Conservation (phyloP, 30 jellyfish, hydroid and myxozoan genomes). For the Hydra vulgaris region DNA sequence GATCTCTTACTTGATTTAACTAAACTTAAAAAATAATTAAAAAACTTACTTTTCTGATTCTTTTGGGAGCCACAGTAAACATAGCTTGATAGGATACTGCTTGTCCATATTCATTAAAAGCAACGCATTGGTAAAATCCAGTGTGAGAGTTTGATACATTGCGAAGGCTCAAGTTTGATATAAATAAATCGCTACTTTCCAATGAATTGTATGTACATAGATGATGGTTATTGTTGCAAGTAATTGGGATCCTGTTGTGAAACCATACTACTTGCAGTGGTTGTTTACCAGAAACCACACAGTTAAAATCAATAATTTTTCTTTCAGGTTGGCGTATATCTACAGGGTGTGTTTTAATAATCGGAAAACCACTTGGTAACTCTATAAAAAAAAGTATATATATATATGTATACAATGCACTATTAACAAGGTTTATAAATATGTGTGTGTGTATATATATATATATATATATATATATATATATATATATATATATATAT, state of each 20-base stretch:
- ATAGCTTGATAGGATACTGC: not conserved
- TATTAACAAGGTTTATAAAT: too few species aligned
- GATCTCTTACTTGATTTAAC: too few species aligned
- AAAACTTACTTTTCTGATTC: not conserved
- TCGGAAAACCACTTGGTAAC: not conserved
- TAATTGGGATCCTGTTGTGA: not conserved
- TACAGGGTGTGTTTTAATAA: not conserved
- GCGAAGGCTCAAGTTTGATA: not conserved
- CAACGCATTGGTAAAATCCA: conserved; percentile 9
- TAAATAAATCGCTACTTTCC: not conserved
- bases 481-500: too few species aligned
- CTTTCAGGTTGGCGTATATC: not conserved
- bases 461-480: too few species aligned
- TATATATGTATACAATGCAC: too few species aligned
- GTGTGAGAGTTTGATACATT: not conserved
- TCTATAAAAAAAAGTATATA: not conserved
- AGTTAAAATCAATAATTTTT: conserved; percentile 2
- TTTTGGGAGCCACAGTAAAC: not conserved
- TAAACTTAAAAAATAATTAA: too few species aligned
- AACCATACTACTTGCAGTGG: conserved; percentile 2
- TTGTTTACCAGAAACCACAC: conserved; percentile 2
- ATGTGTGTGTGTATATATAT: too few species aligned
- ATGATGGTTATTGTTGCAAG: not conserved
- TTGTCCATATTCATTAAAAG: conserved; percentile 9
- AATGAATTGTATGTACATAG: not conserved